Conservation (phyloP, 2,113 vertebrate species). For the Barbus barbus region DNA sequence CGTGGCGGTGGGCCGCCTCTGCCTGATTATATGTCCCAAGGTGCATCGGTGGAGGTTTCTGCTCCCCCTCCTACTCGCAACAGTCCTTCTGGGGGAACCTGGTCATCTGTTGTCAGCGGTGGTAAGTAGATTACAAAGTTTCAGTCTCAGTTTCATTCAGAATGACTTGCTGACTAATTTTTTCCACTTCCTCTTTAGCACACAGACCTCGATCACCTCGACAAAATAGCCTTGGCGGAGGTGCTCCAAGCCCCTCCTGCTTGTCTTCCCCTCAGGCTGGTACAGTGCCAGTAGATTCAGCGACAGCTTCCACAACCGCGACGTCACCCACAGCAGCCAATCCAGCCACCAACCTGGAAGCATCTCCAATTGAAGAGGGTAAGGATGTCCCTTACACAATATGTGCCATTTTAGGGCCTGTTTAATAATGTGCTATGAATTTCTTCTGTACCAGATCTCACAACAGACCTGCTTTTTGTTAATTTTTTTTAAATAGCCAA, state of each 20-base stretch:
- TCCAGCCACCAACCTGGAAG: conserved; percentile 85
- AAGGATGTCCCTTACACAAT: conserved; percentile 37
- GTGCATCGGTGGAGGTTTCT: conserved; percentile 83
- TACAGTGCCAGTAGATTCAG: conserved; percentile 82
- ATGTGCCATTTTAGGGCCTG: neutral
- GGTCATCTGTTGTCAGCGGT: conserved; percentile 98
- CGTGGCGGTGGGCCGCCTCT: conserved; percentile 85
- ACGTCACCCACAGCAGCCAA: conserved; percentile 90
- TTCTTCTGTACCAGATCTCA: neutral
- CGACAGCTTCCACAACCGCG: conserved; percentile 79
- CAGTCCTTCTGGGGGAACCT: conserved; percentile 92
- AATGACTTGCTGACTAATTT: neutral
- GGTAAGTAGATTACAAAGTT: conserved; percentile 74
- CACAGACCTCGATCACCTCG: conserved; percentile 96
- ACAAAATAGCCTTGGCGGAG: conserved; percentile 82
- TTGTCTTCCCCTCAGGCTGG: conserved; percentile 87
- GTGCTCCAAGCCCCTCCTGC: conserved; percentile 80
- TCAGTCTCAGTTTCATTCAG: neutral
- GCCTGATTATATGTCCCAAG: conserved; percentile 90
- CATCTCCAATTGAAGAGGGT: conserved; percentile 88
- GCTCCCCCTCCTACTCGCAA: conserved; percentile 81
- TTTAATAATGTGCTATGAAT: neutral
- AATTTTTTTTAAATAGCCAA: conserved; percentile 79
- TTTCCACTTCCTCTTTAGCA: conserved; percentile 72
- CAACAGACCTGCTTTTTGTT: neutral